A percentile compares a stretch with the other conserved stretches of the same genome.
phyloP scores from a whole-genome alignment of 2,113 vertebrate genomes.

The Strigops habroptila region DNA sequence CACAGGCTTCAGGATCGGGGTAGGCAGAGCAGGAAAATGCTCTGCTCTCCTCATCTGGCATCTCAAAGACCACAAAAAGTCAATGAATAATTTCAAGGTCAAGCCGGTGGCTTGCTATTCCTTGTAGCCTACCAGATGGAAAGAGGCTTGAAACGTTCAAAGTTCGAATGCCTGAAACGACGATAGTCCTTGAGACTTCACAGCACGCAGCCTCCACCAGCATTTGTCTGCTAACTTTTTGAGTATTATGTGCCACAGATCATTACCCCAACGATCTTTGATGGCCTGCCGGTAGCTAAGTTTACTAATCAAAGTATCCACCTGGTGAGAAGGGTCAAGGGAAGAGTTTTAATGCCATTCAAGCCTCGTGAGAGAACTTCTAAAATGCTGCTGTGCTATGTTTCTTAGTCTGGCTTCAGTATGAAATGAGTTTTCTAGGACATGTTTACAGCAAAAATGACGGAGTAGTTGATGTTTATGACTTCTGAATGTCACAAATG shows the following conservation, averaged over 20 bases:
- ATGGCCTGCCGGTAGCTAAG: neutral
- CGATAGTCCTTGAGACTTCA: neutral
- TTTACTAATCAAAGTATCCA: neutral
- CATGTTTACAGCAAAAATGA: slow-evolving; percentile 37
- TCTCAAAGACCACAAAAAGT: neutral
- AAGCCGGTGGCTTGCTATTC: neutral
- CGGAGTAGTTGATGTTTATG: slow-evolving; percentile 46
- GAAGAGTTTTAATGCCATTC: neutral
- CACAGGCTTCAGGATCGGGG: neutral
- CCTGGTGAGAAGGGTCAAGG: slow-evolving; percentile 1
- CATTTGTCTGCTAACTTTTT: neutral
- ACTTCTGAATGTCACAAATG: slow-evolving; percentile 51
- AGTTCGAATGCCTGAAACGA: neutral
- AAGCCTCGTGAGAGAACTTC: neutral
- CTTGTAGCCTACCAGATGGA: neutral
- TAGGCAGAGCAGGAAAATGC: neutral
- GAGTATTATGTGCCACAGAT: neutral
- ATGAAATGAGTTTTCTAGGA: slow-evolving; percentile 4
- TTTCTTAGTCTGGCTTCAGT: neutral
- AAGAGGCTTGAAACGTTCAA: neutral
- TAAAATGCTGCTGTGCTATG: neutral
- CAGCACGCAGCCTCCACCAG: neutral
- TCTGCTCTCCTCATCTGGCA: rapidly evolving
- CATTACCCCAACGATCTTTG: neutral
- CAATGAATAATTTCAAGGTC: neutral